Conservation (phyloP, 2,888 invertebrate species). For the Alcis repandata region DNA sequence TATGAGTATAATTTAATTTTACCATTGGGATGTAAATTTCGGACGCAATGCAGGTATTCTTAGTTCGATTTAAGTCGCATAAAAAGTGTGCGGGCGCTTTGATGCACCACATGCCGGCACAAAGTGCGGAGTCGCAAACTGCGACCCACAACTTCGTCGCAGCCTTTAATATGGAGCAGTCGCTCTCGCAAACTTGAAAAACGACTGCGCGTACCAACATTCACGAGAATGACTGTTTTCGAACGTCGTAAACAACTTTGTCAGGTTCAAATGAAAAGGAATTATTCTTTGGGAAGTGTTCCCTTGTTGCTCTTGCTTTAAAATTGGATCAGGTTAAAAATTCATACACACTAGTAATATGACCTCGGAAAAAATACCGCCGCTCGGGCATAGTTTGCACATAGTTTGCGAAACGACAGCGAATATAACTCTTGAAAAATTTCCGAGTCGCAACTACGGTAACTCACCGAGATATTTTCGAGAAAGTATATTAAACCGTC, state of each 20-base stretch:
- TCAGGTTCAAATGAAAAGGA: slow-evolving; percentile 65
- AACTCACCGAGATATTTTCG: slow-evolving; percentile 50
- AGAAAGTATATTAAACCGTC: slow-evolving; percentile 48
- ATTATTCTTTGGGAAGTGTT: slow-evolving; percentile 64
- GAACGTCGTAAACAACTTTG: slow-evolving; percentile 70
- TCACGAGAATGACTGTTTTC: slow-evolving; percentile 61
- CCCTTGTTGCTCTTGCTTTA: slow-evolving; percentile 49
- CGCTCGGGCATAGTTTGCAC: slow-evolving; percentile 68
- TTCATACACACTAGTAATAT: slow-evolving; percentile 52
- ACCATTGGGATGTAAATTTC: slow-evolving; percentile 60
- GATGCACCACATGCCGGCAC: slow-evolving; percentile 67
- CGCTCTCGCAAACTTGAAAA: slow-evolving; percentile 66
- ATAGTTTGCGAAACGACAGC: slow-evolving; percentile 61
- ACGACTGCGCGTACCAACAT: slow-evolving; percentile 64
- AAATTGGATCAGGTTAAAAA: slow-evolving; percentile 48
- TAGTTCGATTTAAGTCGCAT: slow-evolving; percentile 60
- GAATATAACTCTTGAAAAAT: slow-evolving; percentile 63
- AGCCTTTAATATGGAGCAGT: slow-evolving; percentile 72
- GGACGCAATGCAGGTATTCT: slow-evolving; percentile 50
- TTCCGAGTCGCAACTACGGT: slow-evolving; percentile 53
- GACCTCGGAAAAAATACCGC: slow-evolving; percentile 54
- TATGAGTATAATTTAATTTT: slow-evolving; percentile 62
- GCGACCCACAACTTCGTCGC: slow-evolving; percentile 65
- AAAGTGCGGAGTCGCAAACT: slow-evolving; percentile 62
- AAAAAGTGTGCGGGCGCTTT: slow-evolving; percentile 59